A percentile compares a stretch with the other conserved stretches of the same genome.
phyloP scores from a whole-genome alignment of 2,797 vertebrate genomes.

The Tarsius wallacei region DNA sequence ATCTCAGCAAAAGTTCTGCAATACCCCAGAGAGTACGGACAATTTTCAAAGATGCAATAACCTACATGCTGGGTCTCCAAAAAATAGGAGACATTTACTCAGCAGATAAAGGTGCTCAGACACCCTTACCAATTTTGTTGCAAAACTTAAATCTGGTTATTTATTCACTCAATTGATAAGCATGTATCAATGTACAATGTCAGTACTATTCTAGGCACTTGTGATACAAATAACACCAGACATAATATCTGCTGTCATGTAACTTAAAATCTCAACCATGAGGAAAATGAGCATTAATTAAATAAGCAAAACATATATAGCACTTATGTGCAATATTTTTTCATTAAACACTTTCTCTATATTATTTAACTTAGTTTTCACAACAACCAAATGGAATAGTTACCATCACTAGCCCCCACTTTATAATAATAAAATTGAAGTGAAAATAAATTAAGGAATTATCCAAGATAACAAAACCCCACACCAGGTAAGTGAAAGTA shows the following conservation, averaged over 20 bases:
- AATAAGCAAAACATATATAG: background rate
- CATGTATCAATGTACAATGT: background rate
- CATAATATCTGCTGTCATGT: background rate
- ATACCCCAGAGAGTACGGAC: background rate
- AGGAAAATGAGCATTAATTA: background rate
- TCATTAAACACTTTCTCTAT: background rate
- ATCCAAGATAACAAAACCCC: background rate
- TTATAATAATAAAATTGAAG: conserved; percentile 17
- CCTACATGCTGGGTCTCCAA: background rate
- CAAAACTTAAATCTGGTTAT: background rate
- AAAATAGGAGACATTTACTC: background rate
- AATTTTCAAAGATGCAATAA: background rate
- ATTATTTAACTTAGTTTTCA: background rate
- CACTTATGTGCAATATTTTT: background rate
- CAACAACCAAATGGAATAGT: background rate
- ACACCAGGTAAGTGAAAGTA: background rate
- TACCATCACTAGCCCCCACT: background rate
- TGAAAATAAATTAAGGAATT: background rate
- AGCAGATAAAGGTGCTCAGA: background rate
- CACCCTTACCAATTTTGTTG: background rate
- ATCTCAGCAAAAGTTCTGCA: background rate
- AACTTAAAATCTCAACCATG: background rate
- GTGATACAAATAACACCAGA: background rate
- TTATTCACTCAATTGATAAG: background rate
- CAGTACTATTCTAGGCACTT: background rate